Conservation (phyloP, 2,113 vertebrate genomes). For the Sturnus vulgaris region DNA sequence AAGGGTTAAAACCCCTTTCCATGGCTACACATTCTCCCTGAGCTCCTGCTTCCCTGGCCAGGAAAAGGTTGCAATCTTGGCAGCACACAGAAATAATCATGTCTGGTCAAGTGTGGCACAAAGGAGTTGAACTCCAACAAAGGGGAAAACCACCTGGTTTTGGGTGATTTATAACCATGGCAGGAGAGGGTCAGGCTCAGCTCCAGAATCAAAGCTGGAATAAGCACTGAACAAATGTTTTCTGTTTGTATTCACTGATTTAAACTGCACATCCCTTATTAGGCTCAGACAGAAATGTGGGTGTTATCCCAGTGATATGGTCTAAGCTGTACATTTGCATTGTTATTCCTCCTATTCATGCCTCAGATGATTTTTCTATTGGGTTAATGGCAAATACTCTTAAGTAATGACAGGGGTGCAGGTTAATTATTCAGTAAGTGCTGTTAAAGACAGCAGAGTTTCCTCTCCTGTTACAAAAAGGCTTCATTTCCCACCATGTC, state of each 20-base stretch:
- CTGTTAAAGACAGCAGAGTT: not conserved
- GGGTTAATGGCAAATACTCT: not conserved
- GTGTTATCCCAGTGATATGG: not conserved
- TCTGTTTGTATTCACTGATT: not conserved
- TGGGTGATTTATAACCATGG: not conserved
- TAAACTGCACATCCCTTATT: not conserved
- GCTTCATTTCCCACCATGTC: not conserved
- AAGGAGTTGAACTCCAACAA: not conserved
- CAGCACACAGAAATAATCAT: not conserved
- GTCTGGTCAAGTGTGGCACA: not conserved
- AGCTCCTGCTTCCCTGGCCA: not conserved
- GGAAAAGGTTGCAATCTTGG: not conserved
- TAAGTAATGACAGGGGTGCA: not conserved
- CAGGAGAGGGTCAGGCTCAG: not conserved
- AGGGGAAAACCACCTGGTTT: not conserved
- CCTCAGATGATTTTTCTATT: not conserved
- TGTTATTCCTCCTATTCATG: not conserved
- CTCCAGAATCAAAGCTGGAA: not conserved
- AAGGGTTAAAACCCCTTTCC: too few relatives aligned
- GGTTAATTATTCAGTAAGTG: slow-evolving; percentile 23
- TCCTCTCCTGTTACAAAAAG: not conserved
- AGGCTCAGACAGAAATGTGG: not conserved
- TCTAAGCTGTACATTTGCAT: not conserved
- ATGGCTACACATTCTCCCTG: not conserved
- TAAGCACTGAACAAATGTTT: not conserved